phyloP scores from a whole-genome alignment of 2,113 vertebrate genomes.

The Petromus typicus region DNA sequence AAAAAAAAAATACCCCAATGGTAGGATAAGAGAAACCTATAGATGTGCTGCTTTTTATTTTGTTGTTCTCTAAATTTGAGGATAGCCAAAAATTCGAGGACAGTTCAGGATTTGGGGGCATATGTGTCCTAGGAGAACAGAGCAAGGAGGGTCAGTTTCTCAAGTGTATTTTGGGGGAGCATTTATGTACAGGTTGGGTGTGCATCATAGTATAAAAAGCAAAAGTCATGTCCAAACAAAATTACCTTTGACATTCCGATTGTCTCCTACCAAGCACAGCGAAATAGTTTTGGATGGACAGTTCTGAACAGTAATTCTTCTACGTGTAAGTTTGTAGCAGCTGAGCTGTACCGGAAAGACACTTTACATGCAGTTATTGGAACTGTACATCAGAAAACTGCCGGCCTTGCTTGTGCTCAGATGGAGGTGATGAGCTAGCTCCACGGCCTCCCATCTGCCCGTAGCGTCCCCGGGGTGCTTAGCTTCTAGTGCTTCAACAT shows the following conservation, averaged over 20 bases:
- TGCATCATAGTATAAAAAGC: not conserved
- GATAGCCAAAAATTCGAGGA: not conserved
- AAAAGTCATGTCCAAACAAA: not conserved
- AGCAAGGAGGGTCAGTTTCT: not conserved
- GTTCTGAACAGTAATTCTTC: not conserved
- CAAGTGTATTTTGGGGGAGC: fast-evolving
- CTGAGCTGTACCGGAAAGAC: not conserved
- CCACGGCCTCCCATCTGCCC: too few relatives aligned
- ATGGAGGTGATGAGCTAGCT: not conserved
- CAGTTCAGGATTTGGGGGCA: too few relatives aligned
- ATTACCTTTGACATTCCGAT: not conserved
- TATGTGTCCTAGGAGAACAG: not conserved
- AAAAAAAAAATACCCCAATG: constrained; percentile 69
- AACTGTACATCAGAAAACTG: not conserved
- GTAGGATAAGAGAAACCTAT: not conserved
- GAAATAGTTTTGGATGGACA: not conserved
- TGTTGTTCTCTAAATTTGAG: constrained; percentile 27
- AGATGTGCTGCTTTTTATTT: not conserved
- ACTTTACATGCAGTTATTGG: not conserved
- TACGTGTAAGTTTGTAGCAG: not conserved
- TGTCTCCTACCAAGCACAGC: not conserved
- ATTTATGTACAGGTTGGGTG: not conserved
- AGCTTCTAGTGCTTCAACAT: not conserved
- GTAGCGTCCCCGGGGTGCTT: not conserved
- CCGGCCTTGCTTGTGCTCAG: not conserved